A percentile compares a stretch with the other conserved stretches of the same genome.
Evolutionary conservation across 2,113 vertebrate species (phyloP).

Genomic region (Lepidothrix coronata): DNA sequence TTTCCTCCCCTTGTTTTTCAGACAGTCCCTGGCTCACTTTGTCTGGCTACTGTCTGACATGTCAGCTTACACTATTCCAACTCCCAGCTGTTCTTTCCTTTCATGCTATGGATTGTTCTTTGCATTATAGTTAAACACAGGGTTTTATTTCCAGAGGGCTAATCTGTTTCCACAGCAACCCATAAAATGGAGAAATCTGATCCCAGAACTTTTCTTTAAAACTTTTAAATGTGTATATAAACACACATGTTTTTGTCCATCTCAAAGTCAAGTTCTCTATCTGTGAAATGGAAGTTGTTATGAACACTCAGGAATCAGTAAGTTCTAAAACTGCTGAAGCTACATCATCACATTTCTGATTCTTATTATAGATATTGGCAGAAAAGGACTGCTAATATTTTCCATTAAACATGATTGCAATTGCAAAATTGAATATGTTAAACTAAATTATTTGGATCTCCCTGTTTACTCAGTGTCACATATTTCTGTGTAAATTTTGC

Average conservation of each 20-base stretch:
- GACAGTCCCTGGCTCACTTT: constrained; percentile 69
- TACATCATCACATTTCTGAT: constrained; percentile 5
- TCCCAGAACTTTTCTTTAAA: constrained; percentile 61
- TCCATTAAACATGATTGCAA: neutral
- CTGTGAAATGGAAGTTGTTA: constrained; percentile 8
- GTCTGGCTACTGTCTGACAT: constrained; percentile 82
- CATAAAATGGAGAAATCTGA: constrained; percentile 71
- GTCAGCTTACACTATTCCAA: constrained; percentile 67
- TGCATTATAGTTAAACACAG: constrained; percentile 62
- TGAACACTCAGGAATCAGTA: neutral
- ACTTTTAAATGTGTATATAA: constrained; percentile 45
- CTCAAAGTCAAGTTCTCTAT: neutral
- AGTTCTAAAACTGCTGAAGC: neutral
- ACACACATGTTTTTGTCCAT: constrained; percentile 15
- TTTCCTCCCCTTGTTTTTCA: neutral
- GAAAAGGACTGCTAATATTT: constrained; percentile 7
- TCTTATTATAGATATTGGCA: constrained; percentile 26
- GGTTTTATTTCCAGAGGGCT: constrained; percentile 61
- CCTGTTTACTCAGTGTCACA: neutral
- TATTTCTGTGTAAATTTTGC: neutral
- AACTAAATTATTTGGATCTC: neutral
- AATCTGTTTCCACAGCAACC: constrained; percentile 78
- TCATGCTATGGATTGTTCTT: constrained; percentile 72
- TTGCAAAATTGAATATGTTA: neutral
- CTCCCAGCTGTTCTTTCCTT: constrained; percentile 78